phyloP scores from a whole-genome alignment of 1,140 invertebrate genomes.

The Orius laevigatus region DNA sequence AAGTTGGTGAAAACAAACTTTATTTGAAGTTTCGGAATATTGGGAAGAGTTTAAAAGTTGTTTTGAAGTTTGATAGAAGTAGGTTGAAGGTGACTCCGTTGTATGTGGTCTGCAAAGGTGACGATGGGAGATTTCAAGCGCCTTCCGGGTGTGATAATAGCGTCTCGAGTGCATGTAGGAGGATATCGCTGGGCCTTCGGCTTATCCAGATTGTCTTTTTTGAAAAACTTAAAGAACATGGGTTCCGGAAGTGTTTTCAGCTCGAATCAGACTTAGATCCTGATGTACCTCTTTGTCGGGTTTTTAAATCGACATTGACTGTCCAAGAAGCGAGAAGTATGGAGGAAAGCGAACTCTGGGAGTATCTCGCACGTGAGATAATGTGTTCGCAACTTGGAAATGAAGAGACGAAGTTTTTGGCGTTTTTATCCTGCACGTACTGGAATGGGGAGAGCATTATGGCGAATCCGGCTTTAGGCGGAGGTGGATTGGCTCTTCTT shows the following conservation, averaged over 20 bases:
- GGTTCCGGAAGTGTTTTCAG: slow-evolving; percentile 67
- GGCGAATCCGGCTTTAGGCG: slow-evolving; percentile 74
- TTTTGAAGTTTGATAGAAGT: slow-evolving; percentile 15
- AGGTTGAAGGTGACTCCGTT: slow-evolving; percentile 39
- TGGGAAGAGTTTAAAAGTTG: slow-evolving; percentile 8
- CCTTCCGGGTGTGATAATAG: slow-evolving; percentile 48
- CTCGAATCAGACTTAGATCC: slow-evolving; percentile 42
- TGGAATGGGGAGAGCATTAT: slow-evolving; percentile 45
- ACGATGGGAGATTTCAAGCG: slow-evolving; percentile 66
- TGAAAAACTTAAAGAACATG: slow-evolving; percentile 71
- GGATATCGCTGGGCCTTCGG: slow-evolving; percentile 60
- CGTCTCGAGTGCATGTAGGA: slow-evolving; percentile 51
- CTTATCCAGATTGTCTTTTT: slow-evolving; percentile 74
- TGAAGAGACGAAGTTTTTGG: slow-evolving; percentile 65
- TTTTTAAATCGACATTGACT: slow-evolving; percentile 53
- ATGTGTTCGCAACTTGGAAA: slow-evolving; percentile 46
- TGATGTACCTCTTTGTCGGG: slow-evolving; percentile 39
- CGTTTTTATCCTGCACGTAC: slow-evolving; percentile 73
- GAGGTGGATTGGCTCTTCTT: slow-evolving; percentile 77
- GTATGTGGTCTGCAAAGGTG: slow-evolving; percentile 55
- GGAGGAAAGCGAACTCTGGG: slow-evolving; percentile 69
- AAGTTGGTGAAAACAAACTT: slow-evolving; percentile 16
- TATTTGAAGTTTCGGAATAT: slow-evolving; percentile 13
- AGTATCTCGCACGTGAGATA: slow-evolving; percentile 58
- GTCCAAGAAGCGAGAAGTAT: slow-evolving; percentile 51